phyloP scores from a whole-genome alignment of 2,797 vertebrate species.

The Hypotaenidia okinawae region DNA sequence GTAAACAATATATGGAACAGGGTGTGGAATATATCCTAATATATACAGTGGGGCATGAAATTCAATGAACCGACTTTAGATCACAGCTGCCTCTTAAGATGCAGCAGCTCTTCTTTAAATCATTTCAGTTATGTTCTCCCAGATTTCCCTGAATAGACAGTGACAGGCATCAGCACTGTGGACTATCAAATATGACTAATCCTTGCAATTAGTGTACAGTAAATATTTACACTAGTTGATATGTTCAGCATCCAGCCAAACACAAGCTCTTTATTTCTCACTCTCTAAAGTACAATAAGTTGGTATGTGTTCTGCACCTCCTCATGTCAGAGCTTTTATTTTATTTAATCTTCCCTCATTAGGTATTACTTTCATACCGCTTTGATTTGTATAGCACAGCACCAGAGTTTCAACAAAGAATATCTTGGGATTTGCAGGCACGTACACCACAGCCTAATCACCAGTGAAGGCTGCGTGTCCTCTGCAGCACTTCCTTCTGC shows the following conservation, averaged over 20 bases:
- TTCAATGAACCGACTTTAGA: background rate
- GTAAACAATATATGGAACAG: background rate
- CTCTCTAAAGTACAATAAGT: background rate
- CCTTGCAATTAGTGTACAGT: background rate
- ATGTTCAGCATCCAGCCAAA: background rate
- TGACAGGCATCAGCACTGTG: background rate
- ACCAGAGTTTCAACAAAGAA: slow-evolving; percentile 33
- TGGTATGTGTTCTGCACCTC: background rate
- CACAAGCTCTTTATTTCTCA: background rate
- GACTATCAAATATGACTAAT: slow-evolving; percentile 19
- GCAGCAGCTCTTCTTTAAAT: background rate
- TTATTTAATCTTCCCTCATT: slow-evolving; percentile 32
- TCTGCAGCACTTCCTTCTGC: slow-evolving; percentile 43
- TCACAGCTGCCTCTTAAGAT: background rate
- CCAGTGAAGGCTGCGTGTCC: background rate
- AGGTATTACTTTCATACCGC: slow-evolving; percentile 20
- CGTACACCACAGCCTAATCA: slow-evolving; percentile 28
- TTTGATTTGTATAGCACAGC: slow-evolving; percentile 27
- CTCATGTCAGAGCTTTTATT: background rate
- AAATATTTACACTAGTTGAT: slow-evolving; percentile 26
- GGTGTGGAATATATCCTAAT: background rate
- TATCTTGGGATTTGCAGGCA: slow-evolving; percentile 29
- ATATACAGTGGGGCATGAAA: background rate
- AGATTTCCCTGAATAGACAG: background rate
- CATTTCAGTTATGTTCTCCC: background rate